Evolutionary conservation across 2,113 vertebrate species (phyloP).

Genomic region (Bucco capensis): DNA sequence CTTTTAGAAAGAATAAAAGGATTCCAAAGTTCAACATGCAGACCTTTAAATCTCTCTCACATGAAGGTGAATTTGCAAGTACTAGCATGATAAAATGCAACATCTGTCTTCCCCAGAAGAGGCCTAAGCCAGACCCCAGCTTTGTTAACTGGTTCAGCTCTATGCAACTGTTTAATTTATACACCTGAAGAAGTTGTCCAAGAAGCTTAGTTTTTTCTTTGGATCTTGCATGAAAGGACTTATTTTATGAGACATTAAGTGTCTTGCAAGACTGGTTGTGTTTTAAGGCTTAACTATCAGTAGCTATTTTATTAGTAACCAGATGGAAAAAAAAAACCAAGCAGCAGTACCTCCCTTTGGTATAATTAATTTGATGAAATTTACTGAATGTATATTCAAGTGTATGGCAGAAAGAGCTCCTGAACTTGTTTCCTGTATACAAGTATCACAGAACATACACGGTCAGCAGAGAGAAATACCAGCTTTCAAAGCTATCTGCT

Average conservation of each 20-base stretch:
- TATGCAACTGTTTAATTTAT: background rate
- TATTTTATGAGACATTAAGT: background rate
- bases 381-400: background rate
- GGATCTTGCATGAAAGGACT: background rate
- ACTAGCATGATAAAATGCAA: background rate
- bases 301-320: background rate
- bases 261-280: background rate
- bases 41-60: background rate
- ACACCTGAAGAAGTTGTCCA: background rate
- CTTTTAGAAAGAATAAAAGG: background rate
- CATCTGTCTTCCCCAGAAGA: background rate
- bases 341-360: background rate
- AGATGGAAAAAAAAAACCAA: accelerated
- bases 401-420: background rate
- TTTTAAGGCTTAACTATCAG: background rate
- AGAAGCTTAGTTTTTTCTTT: background rate
- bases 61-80: background rate
- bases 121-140: background rate
- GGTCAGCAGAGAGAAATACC: background rate
- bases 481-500: background rate
- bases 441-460: background rate
- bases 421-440: background rate
- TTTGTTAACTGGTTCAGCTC: background rate
- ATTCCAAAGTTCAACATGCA: background rate
- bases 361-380: background rate